Evolutionary conservation across 2,888 invertebrate genomes (phyloP).

Genomic region (Diarsia dahlii): DNA sequence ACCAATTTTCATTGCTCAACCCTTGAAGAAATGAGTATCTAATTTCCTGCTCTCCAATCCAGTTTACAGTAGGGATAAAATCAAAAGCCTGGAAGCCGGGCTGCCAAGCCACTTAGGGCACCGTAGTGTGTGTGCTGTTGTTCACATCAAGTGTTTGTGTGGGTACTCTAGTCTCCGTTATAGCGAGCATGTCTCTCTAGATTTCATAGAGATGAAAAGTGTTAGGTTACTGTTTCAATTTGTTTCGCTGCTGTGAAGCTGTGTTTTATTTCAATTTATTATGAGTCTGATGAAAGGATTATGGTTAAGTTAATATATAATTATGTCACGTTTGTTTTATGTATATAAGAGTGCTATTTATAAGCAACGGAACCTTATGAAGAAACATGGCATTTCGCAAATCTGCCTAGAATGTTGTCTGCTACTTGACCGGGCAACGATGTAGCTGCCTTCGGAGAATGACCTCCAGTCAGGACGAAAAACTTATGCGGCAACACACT

Average conservation of each 20-base stretch:
- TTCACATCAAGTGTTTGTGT: slow-evolving; percentile 51
- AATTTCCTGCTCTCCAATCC: slow-evolving; percentile 36
- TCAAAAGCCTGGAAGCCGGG: slow-evolving; percentile 30
- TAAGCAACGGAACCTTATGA: not conserved
- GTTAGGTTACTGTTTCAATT: slow-evolving; percentile 35
- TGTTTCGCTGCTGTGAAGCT: not conserved
- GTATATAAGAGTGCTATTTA: not conserved
- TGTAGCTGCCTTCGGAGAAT: not conserved
- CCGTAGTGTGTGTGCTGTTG: slow-evolving; percentile 36
- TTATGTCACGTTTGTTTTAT: no score
- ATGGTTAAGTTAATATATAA: no score
- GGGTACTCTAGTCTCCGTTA: slow-evolving; percentile 23
- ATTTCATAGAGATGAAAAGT: slow-evolving; percentile 23
- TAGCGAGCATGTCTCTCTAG: slow-evolving; percentile 20
- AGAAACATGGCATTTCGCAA: not conserved
- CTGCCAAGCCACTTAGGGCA: slow-evolving; percentile 36
- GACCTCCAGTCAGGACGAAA: not conserved
- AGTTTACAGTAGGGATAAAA: slow-evolving; percentile 12
- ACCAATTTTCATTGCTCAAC: not conserved
- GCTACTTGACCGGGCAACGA: not conserved
- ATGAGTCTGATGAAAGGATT: no score
- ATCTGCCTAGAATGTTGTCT: not conserved
- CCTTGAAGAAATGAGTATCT: slow-evolving; percentile 16
- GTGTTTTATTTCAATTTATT: not conserved
- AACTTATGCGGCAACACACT: no score